Base-by-base conservation (phyloP, 2,888 invertebrate genomes). In the Agrypnus murinus region DNA sequence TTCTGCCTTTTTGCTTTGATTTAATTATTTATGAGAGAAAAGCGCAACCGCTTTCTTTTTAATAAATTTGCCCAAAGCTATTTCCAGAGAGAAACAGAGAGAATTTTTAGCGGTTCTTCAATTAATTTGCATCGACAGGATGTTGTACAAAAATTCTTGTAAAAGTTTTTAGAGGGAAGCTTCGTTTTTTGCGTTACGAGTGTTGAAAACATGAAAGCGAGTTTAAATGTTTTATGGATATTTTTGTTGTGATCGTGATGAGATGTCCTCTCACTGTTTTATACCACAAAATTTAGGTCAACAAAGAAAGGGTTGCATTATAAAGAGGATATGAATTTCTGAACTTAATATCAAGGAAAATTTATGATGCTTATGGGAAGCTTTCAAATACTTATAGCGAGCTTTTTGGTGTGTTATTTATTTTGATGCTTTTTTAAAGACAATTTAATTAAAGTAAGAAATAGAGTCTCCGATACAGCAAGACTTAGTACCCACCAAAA, bases 401-500 rank as follows among this genome's bases (percentile, higher is more conserved):
- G 25, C 25, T 3, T 25, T 25, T 25, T 3, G 25, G 2, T 25
- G 5, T 25, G 25, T 5, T 25, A 25, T 5, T 25, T 25, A 3
- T 25, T n/a, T n/a, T n/a, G n/a, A n/a, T n/a, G n/a, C n/a, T n/a
- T n/a, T n/a, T n/a, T n/a, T n/a, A 10, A 38, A 38, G 12, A n/a
- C 4, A 14, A 40, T n/a, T n/a, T n/a, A 40, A 59, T 10, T 17
- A 38, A 38, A 43, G 36, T 40, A 50, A 15, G n/a, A 25, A 25
- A 25, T 25, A 25, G 25, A 25, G 46, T 34, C 38, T 25, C 55
- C 69, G 62, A 74, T 68, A 72, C 77, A 76, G 77, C 77, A 78
- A 78, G 76, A 75, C 76, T 71, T 65, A 74, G 74, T 74, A 75
- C 46, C 63, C 69, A 67, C 66, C 70, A 59, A n/a, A 55, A 43